Base-by-base conservation (phyloP, 1,140 invertebrate species). In the Leptestheria dahalacensis region DNA sequence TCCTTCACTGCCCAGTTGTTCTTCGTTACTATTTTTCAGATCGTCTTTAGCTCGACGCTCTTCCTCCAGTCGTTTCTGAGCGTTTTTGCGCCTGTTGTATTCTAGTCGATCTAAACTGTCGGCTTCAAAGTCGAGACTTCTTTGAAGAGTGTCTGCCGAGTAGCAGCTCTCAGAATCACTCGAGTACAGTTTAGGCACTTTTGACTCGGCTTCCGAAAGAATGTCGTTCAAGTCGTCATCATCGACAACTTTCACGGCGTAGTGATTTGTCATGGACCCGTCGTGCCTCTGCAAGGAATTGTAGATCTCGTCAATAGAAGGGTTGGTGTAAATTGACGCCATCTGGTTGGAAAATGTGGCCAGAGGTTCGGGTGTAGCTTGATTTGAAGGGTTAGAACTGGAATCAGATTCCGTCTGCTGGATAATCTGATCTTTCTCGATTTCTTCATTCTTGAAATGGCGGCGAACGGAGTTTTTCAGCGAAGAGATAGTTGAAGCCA, bases 241-340 rank as follows among this genome's bases (percentile, higher is more conserved):
- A 41, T 41, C 33, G 33, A 41, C 15, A 41, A 15, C 15, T 9
- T 41, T 15, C 15, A n/a, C 25, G 2, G 10, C 12, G 3, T 33
- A 10, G n/a, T 11, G 11, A 23, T 9, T 33, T 55, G 9, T 41
- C 33, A 9, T 6, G 15, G 33, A 15, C 15, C 15, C 33, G 6
- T 9, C 33, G 15, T 6, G 33, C n/a, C 57, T 33, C 12, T 46
- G 33, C 15, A 62, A 48, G 21, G 61, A 62, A 11, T 55, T 47
- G 55, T 62, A 62, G 23, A 62, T 62, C 18, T 55, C 53, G 47
- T 62, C 54, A 48, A 62, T 62, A 6, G 61, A 62, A 9, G 61
- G 61, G 25, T 62, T 62, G 15, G 61, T 62, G 48, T 62, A 62
- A 28, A 62, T 33, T 15, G 58, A 60, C n/a, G 11, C 53, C 12